These are phyloP conservation scores for Pangasius krempfi DNA, from an alignment of 2,797 vertebrate species.

Conservation along the genomic window DNA sequence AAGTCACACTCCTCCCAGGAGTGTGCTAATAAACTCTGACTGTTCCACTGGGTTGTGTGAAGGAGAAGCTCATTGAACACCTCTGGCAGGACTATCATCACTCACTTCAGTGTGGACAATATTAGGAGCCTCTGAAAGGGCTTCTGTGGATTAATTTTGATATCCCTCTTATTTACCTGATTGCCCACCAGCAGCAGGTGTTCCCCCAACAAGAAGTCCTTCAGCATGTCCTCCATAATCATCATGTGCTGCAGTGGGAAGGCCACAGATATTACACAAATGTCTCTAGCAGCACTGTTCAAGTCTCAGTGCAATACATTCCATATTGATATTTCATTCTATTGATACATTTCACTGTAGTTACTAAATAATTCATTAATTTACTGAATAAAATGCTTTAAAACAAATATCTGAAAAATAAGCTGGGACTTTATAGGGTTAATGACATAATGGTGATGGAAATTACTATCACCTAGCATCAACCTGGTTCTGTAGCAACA, in stretches of 20 bases:
- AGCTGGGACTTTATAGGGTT: not conserved
- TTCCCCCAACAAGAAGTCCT: constrained; percentile 94
- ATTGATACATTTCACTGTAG: not conserved
- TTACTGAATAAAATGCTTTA: not conserved
- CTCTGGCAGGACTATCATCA: not conserved
- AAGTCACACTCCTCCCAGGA: constrained; percentile 4
- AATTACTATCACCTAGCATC: not conserved
- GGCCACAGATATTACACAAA: not conserved
- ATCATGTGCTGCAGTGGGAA: constrained; percentile 84
- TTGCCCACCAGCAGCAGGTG: constrained; percentile 95
- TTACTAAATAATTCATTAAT: not conserved
- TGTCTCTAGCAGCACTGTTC: not conserved
- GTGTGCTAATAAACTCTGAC: not conserved
- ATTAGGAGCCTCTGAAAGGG: not conserved
- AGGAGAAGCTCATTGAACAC: not conserved
- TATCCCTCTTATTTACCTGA: constrained; percentile 81
- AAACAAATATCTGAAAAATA: not conserved
- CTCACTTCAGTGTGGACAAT: not conserved
- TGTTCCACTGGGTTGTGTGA: not conserved
- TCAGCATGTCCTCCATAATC: constrained; percentile 98
- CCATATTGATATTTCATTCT: not conserved
- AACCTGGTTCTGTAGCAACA: too few relatives aligned
- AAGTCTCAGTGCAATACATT: not conserved
- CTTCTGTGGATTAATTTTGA: not conserved
- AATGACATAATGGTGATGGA: not conserved